These are phyloP conservation scores for Brachynemurus nebulosus DNA, from an alignment of 2,888 invertebrate genomes.

Conservation along the genomic window DNA sequence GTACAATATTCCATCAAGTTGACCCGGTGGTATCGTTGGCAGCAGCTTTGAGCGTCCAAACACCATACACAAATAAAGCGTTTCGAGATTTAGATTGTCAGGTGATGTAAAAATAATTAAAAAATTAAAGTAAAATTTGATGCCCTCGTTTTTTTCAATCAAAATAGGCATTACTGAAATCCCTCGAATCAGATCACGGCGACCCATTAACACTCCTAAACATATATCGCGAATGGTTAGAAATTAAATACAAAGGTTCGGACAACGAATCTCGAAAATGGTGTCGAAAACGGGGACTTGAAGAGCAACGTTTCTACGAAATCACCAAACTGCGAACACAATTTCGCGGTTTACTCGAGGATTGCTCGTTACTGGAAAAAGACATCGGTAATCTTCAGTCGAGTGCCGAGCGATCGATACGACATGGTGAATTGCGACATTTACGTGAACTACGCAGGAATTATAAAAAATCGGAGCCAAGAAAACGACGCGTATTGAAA, in stretches of 20 bases:
- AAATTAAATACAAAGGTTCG: slow-evolving; percentile 46
- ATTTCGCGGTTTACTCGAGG: slow-evolving; percentile 67
- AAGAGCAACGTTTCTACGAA: slow-evolving; percentile 96
- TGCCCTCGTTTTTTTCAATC: slow-evolving; percentile 24
- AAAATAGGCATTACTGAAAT: slow-evolving; percentile 56
- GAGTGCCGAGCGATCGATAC: slow-evolving; percentile 62
- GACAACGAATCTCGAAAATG: slow-evolving; percentile 49
- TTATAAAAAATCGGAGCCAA: slow-evolving; percentile 53
- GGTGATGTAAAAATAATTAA: slow-evolving; percentile 35
- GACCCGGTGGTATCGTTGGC: slow-evolving; percentile 82
- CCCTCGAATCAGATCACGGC: slow-evolving; percentile 86
- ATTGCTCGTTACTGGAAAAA: slow-evolving; percentile 46
- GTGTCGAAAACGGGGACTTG: slow-evolving; percentile 81
- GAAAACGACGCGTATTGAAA: slow-evolving; percentile 62
- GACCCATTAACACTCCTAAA: slow-evolving; percentile 86
- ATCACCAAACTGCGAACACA: slow-evolving; percentile 86
- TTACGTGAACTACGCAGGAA: slow-evolving; percentile 57
- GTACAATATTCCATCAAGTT: slow-evolving; percentile 75
- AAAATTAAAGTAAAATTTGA: slow-evolving; percentile 6
- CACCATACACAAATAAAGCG: slow-evolving; percentile 81
- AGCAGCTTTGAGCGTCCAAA: slow-evolving; percentile 85
- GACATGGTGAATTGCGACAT: slow-evolving; percentile 82
- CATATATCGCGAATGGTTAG: slow-evolving; percentile 79
- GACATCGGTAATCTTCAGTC: slow-evolving; percentile 43
- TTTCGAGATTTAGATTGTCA: slow-evolving; percentile 74